Percentiles rank a stretch among this genome's conserved stretches.
Evolutionary conservation across 2,888 invertebrate species (phyloP).

Genomic region (Drosophila buzzatii): DNA sequence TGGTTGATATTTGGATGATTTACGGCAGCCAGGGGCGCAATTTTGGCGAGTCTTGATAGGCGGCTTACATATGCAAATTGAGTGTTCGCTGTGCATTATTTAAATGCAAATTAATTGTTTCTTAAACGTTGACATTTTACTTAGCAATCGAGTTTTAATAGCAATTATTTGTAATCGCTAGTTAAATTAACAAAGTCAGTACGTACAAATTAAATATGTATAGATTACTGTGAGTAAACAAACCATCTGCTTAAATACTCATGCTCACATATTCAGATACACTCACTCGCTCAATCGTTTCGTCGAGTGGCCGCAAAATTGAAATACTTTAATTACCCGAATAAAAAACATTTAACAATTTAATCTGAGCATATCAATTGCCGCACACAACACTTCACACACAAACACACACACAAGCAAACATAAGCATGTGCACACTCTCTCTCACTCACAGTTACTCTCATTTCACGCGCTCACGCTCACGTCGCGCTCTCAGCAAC

Average conservation of each 20-base stretch:
- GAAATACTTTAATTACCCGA: conserved; percentile 83
- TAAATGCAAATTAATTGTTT: conserved; percentile 71
- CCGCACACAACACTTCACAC: conserved; percentile 59
- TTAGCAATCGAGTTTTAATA: conserved; percentile 14
- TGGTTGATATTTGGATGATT: conserved; percentile 82
- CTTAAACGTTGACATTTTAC: conserved; percentile 58
- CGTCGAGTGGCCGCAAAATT: conserved; percentile 70
- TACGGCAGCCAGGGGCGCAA: conserved; percentile 64
- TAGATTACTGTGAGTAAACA: conserved; percentile 26
- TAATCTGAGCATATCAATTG: conserved; percentile 83
- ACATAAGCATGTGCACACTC: conserved; percentile 17
- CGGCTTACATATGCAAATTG: conserved; percentile 56
- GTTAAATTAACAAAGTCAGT: conserved; percentile 23
- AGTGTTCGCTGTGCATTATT: conserved; percentile 33
- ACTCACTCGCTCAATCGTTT: conserved; percentile 31
- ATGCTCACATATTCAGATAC: background rate
- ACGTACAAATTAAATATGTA: conserved; percentile 18
- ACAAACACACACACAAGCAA: conserved; percentile 4
- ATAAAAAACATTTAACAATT: conserved; percentile 84
- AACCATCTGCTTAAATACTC: conserved; percentile 32
- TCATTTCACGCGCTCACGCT: conserved; percentile 72
- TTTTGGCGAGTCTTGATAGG: conserved; percentile 44
- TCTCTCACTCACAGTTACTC: conserved; percentile 30
- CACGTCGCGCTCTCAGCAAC: conserved; percentile 51
- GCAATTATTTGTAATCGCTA: conserved; percentile 4